A percentile compares a stretch with the other conserved stretches of the same genome.
phyloP scores from a whole-genome alignment of 2,797 vertebrate species.

The Zalophus californianus region DNA sequence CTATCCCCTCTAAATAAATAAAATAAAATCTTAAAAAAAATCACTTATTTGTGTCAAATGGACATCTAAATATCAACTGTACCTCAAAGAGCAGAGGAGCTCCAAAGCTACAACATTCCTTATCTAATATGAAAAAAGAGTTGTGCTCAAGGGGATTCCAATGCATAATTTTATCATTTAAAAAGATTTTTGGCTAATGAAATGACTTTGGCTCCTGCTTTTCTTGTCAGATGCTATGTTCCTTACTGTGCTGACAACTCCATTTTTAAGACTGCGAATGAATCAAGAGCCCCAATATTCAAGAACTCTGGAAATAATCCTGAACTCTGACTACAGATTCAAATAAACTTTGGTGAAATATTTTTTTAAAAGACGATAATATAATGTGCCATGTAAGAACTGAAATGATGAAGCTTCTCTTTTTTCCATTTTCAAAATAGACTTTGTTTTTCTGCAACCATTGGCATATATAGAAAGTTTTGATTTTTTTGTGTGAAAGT shows the following conservation, averaged over 20 bases:
- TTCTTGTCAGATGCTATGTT: not conserved
- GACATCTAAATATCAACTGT: not conserved
- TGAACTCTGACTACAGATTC: not conserved
- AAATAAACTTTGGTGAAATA: not conserved
- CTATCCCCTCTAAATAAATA: not conserved
- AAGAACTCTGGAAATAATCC: not conserved
- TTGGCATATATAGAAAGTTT: not conserved
- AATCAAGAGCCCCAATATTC: not conserved
- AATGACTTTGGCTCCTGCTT: not conserved
- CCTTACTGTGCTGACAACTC: not conserved
- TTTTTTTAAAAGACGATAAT: not conserved
- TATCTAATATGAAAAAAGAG: not conserved
- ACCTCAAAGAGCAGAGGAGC: not conserved
- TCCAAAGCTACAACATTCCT: not conserved
- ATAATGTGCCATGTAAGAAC: not conserved
- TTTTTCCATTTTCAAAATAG: slow-evolving; percentile 28
- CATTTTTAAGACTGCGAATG: not conserved
- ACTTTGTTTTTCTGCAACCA: not conserved
- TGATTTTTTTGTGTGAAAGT: not conserved
- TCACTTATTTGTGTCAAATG: not conserved
- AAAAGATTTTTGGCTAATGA: not conserved
- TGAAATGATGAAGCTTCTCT: not conserved
- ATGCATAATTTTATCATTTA: not conserved
- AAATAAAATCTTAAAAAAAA: not conserved
- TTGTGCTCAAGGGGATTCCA: not conserved